Base-by-base conservation (phyloP, 2,888 invertebrate species). In the Mystacides longicornis region DNA sequence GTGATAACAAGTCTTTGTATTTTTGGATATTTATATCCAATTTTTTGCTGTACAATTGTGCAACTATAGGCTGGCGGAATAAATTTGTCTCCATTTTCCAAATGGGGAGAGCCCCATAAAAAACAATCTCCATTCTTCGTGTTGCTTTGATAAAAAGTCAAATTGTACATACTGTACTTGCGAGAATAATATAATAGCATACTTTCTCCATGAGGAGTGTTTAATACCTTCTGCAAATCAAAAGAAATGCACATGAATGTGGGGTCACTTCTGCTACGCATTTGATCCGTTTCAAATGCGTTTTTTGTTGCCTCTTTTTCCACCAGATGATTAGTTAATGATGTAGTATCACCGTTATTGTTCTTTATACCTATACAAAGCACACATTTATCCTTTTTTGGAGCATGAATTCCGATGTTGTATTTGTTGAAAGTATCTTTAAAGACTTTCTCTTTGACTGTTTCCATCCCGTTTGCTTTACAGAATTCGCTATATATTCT, bases 281-380 rank as follows among this genome's bases (percentile, higher is more conserved):
- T 51, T 37, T 51, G 20, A 51, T 51, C 22, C 33, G 22, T 37
- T 7, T 37, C 19, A 37, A 42, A 37, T 22, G n/a, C 21, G 20
- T 16, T 37, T 51, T 37, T 51, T 21, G 22, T 21, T 51, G 14
- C 22, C 42, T 42, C 42, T 22, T 51, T 43, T 19, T 51, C 51
- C 16, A 16, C 1, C 18, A 51, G 2, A 37, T 51, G 16, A 14
- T 42, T n/a, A 20, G 33, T 14, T 19, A n/a, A 37, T 18, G 43
- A 5, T 43, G 7, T 5, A n/a, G 43, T 5, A 43, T 5, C 4
- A 5, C 16, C 16, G 4, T 5, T 5, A 14, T 11, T n/a, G 4
- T 43, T 16, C n/a, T n/a, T n/a, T n/a, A n/a, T n/a, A n/a, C n/a
- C n/a, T n/a, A n/a, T n/a, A 18, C 43, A 43, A 43, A 16, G 4